These are phyloP conservation scores for Adineta ricciae DNA, from an alignment of 2,888 invertebrate species.

Conservation along the genomic window DNA sequence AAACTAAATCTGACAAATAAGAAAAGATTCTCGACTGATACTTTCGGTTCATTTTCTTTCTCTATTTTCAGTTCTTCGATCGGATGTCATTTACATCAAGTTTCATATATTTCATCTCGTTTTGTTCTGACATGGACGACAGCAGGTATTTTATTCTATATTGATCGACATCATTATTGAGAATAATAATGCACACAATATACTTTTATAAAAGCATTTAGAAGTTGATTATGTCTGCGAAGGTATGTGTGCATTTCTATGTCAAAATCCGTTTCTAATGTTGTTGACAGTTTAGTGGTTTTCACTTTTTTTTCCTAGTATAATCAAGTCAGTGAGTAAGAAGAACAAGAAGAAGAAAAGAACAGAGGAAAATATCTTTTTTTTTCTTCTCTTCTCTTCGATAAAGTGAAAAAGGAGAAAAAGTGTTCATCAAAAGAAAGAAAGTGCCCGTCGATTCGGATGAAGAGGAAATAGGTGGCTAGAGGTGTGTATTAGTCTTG, in stretches of 20 bases:
- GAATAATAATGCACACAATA: neutral
- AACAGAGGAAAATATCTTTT: neutral
- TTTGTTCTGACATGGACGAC: neutral
- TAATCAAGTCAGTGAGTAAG: neutral
- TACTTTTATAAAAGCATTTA: neutral
- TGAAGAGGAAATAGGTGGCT: neutral
- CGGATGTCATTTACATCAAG: neutral
- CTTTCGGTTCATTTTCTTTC: too few relatives aligned
- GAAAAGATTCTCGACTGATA: too few relatives aligned
- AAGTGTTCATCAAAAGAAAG: neutral
- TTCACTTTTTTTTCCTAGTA: neutral
- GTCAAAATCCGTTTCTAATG: neutral
- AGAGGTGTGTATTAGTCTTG: neutral
- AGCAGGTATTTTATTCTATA: neutral
- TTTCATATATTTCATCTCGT: neutral
- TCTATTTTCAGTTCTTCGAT: too few relatives aligned
- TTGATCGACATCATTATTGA: neutral
- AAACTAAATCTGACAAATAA: neutral
- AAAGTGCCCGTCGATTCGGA: neutral
- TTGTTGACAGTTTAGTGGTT: neutral
- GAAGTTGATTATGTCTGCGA: neutral
- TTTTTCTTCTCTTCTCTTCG: neutral
- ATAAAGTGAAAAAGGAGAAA: neutral
- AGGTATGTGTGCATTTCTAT: neutral
- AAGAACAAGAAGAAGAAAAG: neutral